Conservation (phyloP, 2,888 invertebrate species). For the Drosophila parthenogenetica region DNA sequence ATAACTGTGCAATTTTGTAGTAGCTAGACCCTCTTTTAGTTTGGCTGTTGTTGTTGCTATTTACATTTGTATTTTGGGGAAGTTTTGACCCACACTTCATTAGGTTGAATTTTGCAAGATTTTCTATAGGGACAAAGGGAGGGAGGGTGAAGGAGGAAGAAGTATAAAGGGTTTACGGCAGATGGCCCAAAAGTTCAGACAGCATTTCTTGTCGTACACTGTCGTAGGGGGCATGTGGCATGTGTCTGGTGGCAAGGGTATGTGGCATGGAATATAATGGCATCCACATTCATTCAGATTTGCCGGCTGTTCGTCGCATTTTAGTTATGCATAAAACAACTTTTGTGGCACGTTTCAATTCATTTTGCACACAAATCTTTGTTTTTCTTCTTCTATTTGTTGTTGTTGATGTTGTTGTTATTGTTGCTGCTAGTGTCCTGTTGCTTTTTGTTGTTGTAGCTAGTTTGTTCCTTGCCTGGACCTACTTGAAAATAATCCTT, state of each 20-base stretch:
- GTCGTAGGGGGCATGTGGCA: neutral
- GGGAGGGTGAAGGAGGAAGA: neutral
- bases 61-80: constrained; percentile 33
- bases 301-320: constrained; percentile 38
- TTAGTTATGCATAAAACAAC: constrained; percentile 57
- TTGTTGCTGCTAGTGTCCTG: constrained; percentile 1
- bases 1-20: constrained; percentile 1
- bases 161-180: neutral
- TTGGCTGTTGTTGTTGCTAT: neutral
- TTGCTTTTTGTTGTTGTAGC: neutral
- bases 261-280: neutral
- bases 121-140: constrained; percentile 2
- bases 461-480: constrained; percentile 14
- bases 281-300: constrained; percentile 22
- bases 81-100: constrained; percentile 33
- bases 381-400: constrained; percentile 1
- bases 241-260: neutral
- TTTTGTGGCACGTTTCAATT: constrained; percentile 66
- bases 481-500: constrained; percentile 24
- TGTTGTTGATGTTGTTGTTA: no score
- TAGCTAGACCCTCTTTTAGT: neutral
- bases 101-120: constrained; percentile 13
- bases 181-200: constrained; percentile 6
- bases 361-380: constrained; percentile 52
- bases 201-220: neutral